phyloP scores from a whole-genome alignment of 2,113 vertebrate genomes.

The Phocoena phocoena region DNA sequence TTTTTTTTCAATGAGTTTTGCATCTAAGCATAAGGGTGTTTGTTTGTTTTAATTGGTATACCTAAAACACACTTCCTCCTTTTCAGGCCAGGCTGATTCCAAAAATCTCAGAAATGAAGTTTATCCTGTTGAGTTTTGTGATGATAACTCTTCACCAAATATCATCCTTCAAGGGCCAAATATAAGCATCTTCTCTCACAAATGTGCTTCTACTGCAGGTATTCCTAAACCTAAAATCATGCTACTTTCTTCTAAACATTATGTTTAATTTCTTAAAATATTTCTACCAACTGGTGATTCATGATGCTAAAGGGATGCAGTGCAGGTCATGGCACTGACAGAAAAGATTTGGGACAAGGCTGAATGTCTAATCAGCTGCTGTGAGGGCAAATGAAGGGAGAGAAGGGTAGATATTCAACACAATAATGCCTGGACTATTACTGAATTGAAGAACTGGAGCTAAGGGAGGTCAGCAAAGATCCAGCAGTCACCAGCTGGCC shows the following conservation, averaged over 20 bases:
- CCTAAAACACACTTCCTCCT: background rate
- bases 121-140: background rate
- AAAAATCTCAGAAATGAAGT: background rate
- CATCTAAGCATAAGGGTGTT: background rate
- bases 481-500: background rate
- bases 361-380: background rate
- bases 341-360: background rate
- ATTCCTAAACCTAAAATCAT: background rate
- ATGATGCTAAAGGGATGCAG: background rate
- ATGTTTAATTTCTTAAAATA: conserved; percentile 24
- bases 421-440: background rate
- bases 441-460: background rate
- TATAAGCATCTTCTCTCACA: background rate
- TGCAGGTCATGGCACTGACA: background rate
- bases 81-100: background rate
- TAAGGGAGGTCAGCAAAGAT: background rate
- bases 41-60: background rate
- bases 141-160: background rate
- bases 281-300: background rate
- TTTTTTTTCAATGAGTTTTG: background rate
- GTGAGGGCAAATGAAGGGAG: background rate
- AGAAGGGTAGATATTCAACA: background rate
- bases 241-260: background rate
- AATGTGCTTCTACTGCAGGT: background rate
- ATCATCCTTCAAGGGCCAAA: background rate